Base-by-base conservation (phyloP, 2,888 invertebrate genomes). In the Amphipyra tragopoginis region DNA sequence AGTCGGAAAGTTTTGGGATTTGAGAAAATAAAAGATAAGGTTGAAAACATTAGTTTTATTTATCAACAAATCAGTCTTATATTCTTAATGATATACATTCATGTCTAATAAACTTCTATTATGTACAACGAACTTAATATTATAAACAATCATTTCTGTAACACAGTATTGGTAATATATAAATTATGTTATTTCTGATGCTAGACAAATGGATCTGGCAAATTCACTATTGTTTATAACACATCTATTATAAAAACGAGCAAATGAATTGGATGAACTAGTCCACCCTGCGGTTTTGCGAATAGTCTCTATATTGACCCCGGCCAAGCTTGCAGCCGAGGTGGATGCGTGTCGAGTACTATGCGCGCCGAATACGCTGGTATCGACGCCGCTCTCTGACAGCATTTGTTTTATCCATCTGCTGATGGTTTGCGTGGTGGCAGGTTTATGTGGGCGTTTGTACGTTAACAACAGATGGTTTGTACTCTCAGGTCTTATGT, bases 381-480 rank as follows among this genome's bases (percentile, higher is more conserved):
- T n/a, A 29, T 44, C 44, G 26, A 44, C 48, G 15, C 48, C 48
- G 11, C 48, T 48, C 11, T 36, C 48, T 11, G 11, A 5, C 4
- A 48, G 8, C 15, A 48, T 15, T 11, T 48, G 36, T 11, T 48
- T 48, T 0, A 48, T 48, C 48, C 48, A 48, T 10, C 48, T 36
- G 11, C 48, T 48, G 3, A 48, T 48, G 10, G 48, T 36, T 34
- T 48, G 48, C 11, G 48, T 34, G 6, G 11, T 11, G 10, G 15
- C 14, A 11, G 48, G 15, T 4, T 48, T 48, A 36, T 48, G 10
- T 5, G 48, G 48, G 11, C 36, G 34, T 10, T 36, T 48, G 6
- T 48, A 15, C 15, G 48, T 48, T 33, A 6, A 67, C n/a, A n/a
- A n/a, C n/a, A 29, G 0, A 71, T 44, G 15, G 53, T 49, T 0